Base-by-base conservation (phyloP, 2,113 vertebrate genomes). In the Corythaixoides concolor region DNA sequence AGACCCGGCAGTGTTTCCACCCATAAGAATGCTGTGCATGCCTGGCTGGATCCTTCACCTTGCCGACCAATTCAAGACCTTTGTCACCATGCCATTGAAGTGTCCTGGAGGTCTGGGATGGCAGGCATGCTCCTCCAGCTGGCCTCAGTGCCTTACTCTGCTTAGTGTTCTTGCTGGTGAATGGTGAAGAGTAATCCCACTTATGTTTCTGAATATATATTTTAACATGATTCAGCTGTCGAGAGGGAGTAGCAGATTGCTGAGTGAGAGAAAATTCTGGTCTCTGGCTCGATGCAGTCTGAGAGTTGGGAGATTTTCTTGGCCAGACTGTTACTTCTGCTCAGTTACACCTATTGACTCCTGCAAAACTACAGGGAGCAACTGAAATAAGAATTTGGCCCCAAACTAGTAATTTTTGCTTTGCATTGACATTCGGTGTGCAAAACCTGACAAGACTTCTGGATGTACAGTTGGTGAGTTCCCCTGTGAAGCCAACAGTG, bases 11-110 rank as follows among this genome's bases (percentile, higher is more conserved):
- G 49, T 1, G 0, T 49, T 85, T 47, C 56, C 8, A 49, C 41
- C 47, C 39, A 21, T 2, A 3, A 79, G 28, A n/a, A 49, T 70
- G 27, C n/a, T 4, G 19, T 53, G 12, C 0, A 0, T 63, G 37
- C 77, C 16, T 5, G 6, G 66, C 11, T 12, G 2, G 41, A 63
- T 70, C 43, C 63, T 58, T 53, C 8, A 0, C 27, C 23, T 85
- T 33, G 8, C 41, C 6, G 28, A 75, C 20, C 13, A 23, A 9
- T 37, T 85, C 15, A 70, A 64, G 75, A 63, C 37, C 41, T 92
- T 80, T 27, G 3, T 62, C 26, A 56, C 37, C 27, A n/a, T 2
- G 11, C 24, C 66, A 50, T 37, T 41, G 89, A 80, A 22, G 14
- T 32, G 19, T 21, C 59, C 47, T 16, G 19, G 52, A 52, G 28